Evolutionary conservation across 2,113 vertebrate genomes (phyloP).

Genomic region (Clarias macrocephalus): DNA sequence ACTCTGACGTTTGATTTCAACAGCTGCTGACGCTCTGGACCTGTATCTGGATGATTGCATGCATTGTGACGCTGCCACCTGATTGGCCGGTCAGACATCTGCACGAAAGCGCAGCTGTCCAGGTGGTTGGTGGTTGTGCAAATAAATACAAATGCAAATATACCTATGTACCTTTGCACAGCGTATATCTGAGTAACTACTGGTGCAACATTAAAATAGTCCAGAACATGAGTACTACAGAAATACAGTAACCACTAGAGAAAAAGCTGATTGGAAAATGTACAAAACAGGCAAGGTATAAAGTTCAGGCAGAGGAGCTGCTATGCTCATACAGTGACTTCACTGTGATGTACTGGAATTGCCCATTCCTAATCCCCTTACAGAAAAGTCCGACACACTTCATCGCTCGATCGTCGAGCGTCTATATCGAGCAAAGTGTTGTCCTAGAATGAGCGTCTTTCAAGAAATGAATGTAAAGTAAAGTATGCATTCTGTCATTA

Average conservation of each 20-base stretch:
- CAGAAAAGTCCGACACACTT: neutral
- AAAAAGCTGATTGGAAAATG: neutral
- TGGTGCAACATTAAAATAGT: neutral
- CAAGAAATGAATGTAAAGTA: neutral
- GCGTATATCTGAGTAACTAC: neutral
- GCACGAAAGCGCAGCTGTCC: neutral
- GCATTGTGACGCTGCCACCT: neutral
- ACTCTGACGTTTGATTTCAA: neutral
- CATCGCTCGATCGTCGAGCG: neutral
- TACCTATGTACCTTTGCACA: neutral
- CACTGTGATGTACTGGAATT: neutral
- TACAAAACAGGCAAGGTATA: neutral
- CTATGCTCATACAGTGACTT: neutral
- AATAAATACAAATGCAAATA: neutral
- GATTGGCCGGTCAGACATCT: neutral
- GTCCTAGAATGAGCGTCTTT: neutral
- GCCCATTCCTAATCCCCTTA: neutral
- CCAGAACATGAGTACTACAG: neutral
- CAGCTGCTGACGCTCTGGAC: neutral
- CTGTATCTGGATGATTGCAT: neutral
- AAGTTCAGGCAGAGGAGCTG: neutral
- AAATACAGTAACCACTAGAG: neutral
- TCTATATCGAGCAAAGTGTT: neutral
- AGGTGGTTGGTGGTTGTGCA: neutral
- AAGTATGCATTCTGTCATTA: neutral